Conservation (phyloP, 2,888 invertebrate species). For the Craniophora ligustri region DNA sequence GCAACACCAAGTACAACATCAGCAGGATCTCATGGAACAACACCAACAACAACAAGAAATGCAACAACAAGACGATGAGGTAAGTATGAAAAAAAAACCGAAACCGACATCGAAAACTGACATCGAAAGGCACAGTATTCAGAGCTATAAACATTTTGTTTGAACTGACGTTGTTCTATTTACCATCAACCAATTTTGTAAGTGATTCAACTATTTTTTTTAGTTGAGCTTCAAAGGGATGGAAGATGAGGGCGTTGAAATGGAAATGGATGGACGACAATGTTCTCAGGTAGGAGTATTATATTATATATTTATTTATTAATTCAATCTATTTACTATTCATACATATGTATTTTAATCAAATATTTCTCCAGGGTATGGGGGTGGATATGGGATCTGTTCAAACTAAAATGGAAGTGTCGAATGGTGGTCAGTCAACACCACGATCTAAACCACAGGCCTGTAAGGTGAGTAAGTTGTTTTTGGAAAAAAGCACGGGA, state of each 20-base stretch:
- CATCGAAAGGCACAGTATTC: no score
- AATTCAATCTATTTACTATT: not conserved
- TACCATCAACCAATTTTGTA: no score
- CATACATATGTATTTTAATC: slow-evolving; percentile 16
- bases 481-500: no score
- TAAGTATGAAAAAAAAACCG: slow-evolving; percentile 42
- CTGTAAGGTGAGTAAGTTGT: slow-evolving; percentile 88
- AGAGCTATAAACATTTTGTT: no score
- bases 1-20: slow-evolving; percentile 85
- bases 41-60: slow-evolving; percentile 82
- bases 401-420: slow-evolving; percentile 85
- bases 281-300: slow-evolving; percentile 77
- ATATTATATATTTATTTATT: not conserved
- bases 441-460: slow-evolving; percentile 92
- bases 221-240: slow-evolving; percentile 86
- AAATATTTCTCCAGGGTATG: slow-evolving; percentile 74
- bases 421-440: slow-evolving; percentile 77
- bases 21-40: slow-evolving; percentile 84
- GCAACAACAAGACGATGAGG: slow-evolving; percentile 85
- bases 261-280: slow-evolving; percentile 85
- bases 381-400: slow-evolving; percentile 85
- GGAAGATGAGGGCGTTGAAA: slow-evolving; percentile 86
- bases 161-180: no score
- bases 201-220: no score
- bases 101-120: no score